Evolutionary conservation across 2,888 invertebrate species (phyloP), one percentile per base, ranked within the genome.

Genomic region (Aelia acuminata): DNA sequence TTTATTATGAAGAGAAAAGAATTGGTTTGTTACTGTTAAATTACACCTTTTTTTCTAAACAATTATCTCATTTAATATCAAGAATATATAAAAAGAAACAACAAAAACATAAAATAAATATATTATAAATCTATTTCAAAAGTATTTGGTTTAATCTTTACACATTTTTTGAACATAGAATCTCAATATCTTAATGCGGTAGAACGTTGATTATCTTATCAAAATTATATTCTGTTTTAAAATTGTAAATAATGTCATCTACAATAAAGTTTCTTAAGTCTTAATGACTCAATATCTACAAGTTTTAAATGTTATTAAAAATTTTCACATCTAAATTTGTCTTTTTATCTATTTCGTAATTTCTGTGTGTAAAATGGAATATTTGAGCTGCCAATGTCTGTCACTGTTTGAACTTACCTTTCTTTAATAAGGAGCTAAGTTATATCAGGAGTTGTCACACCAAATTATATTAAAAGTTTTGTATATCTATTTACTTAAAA

Each of bases 181-280:
- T 80, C 43, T 80, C 80, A 70, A 70, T 63, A 15, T 31, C 75
- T 39, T 22, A 80, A 20, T 80, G 80, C 80, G n/a, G 80, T 80
- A 80, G 80, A 80, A 80, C 43, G 13, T 80, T 80, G 43, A 43
- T 80, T 80, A 80, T 80, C 80, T 80, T n/a, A 80, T 47, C 43
- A 43, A 80, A 39, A 43, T 47, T 80, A 20, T 80, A 43, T 80
- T 43, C 43, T 80, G 43, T 80, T 80, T 80, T 35, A n/a, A 80
- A n/a, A 43, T 80, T 80, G 39, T 80, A 43, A 13, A 80, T 80
- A n/a, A 80, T 80, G 43, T 80, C 43, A 20, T n/a, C 80, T 80
- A 43, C 5, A 15, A 80, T 80, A 47, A n/a, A 80, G n/a, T 3
- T 43, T 43, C 43, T 11, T 3, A 43, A n/a, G 80, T 43, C 22